Evolutionary conservation across 2,113 vertebrate species (phyloP).

Genomic region (Heterotilapia buettikoferi): DNA sequence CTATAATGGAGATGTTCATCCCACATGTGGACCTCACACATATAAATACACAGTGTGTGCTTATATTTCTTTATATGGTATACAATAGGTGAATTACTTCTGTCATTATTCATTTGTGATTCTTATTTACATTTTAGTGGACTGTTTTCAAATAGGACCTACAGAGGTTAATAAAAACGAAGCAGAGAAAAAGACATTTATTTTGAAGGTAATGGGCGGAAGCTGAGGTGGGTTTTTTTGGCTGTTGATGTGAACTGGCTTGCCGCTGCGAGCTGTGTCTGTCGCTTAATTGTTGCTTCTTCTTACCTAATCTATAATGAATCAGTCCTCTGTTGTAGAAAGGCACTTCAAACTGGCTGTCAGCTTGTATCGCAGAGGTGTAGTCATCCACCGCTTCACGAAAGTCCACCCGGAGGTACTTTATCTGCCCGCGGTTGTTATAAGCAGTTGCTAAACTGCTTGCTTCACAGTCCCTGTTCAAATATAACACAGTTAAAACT

Average conservation of each 20-base stretch:
- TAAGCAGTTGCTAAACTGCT: conserved; percentile 77
- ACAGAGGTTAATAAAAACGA: not conserved
- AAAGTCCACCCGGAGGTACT: conserved; percentile 90
- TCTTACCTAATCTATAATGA: conserved; percentile 85
- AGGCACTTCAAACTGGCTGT: conserved; percentile 77
- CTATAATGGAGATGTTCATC: not conserved
- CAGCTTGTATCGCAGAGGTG: conserved; percentile 75
- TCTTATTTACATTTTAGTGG: not conserved
- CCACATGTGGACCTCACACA: not conserved
- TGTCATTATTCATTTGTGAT: not conserved
- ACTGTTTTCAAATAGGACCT: not conserved
- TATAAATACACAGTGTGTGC: not conserved
- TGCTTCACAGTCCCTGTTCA: conserved; percentile 62
- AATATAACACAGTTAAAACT: not conserved
- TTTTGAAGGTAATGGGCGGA: not conserved
- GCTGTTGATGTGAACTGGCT: not conserved
- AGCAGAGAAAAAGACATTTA: not conserved
- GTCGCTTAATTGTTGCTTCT: not conserved
- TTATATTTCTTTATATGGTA: not conserved
- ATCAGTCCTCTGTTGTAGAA: conserved; percentile 94
- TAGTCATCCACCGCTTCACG: conserved; percentile 87
- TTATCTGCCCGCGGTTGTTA: conserved; percentile 89
- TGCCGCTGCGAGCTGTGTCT: not conserved
- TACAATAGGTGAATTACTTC: not conserved
- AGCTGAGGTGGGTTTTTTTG: not conserved